A percentile compares a stretch with the other conserved stretches of the same genome.
Conservation (phyloP, 1,140 invertebrate species). For the Octopus sinensis region DNA sequence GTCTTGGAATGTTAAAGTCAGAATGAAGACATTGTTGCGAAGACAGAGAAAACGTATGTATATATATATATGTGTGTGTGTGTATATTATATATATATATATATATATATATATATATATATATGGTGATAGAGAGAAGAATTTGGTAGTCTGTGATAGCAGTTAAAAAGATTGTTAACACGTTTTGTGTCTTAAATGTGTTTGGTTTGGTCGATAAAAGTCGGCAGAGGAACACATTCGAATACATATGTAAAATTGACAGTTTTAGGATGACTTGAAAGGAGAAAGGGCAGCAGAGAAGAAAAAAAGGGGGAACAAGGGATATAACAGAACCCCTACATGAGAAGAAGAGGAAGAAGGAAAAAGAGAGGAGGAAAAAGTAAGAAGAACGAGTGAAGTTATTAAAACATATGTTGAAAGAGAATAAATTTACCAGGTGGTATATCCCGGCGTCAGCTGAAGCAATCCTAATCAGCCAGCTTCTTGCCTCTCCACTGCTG, state of each 20-base stretch:
- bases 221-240: not conserved
- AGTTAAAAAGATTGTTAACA: not conserved
- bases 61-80: not conserved
- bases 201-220: not conserved
- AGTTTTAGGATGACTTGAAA: not conserved
- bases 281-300: not conserved
- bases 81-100: not conserved
- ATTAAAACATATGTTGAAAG: not conserved
- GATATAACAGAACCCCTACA: not conserved
- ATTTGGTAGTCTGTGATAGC: not conserved
- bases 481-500: not conserved
- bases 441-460: not conserved
- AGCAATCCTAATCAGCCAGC: not conserved
- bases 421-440: not conserved
- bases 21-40: not conserved
- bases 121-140: not conserved
- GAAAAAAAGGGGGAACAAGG: not conserved
- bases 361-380: not conserved
- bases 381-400: not conserved
- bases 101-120: not conserved
- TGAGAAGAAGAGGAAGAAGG: not conserved
- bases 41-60: not conserved
- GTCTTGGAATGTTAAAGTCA: too few species aligned
- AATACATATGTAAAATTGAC: not conserved
- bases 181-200: not conserved